Percentiles rank a stretch among this genome's conserved stretches.
phyloP scores from a whole-genome alignment of 2,888 invertebrate species.

The Amorpha juglandis region DNA sequence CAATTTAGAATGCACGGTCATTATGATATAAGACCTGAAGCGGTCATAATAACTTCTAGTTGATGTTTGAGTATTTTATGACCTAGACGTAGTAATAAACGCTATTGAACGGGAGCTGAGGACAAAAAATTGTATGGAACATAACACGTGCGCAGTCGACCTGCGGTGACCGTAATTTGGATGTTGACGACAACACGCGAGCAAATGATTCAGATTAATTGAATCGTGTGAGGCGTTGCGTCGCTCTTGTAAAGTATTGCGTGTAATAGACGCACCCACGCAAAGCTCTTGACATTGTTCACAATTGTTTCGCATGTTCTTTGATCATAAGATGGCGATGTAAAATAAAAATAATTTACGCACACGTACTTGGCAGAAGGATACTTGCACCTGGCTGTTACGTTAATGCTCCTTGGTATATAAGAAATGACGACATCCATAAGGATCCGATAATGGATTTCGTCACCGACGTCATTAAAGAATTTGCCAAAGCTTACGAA shows the following conservation, averaged over 20 bases:
- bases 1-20: not conserved
- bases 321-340: not conserved
- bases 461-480: too few species aligned
- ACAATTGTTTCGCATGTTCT: constrained; percentile 11
- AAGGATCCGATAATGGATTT: too few species aligned
- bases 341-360: not conserved
- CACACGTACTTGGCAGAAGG: not conserved
- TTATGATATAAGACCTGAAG: not conserved
- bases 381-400: not conserved
- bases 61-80: not conserved
- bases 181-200: constrained; percentile 57
- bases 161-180: constrained; percentile 45
- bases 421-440: too few species aligned
- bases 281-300: constrained; percentile 58
- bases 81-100: constrained; percentile 17
- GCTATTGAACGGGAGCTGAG: not conserved
- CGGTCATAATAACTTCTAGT: not conserved
- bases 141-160: constrained; percentile 46
- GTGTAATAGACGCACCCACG: constrained; percentile 59
- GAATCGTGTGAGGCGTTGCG: constrained; percentile 56
- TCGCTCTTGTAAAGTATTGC: constrained; percentile 50
- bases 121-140: constrained; percentile 5
- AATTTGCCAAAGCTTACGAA: too few species aligned
- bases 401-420: too few species aligned
- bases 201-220: constrained; percentile 64